Percentiles rank a stretch among this genome's conserved stretches.
phyloP scores from a whole-genome alignment of 2,888 invertebrate genomes.

The Aphodius granarius region DNA sequence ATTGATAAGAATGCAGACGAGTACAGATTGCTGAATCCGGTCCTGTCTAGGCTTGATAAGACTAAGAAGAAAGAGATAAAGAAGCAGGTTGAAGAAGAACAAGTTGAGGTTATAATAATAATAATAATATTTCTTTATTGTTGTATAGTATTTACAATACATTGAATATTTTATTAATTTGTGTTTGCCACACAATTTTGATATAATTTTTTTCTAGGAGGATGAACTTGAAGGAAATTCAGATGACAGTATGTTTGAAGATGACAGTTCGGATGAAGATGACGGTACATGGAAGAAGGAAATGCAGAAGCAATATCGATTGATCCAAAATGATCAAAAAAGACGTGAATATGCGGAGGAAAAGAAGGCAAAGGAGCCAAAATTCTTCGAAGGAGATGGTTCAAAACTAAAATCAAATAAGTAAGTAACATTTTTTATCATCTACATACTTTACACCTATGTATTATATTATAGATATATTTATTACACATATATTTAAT shows the following conservation, averaged over 20 bases:
- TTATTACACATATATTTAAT: no score
- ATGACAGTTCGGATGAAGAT: slow-evolving; percentile 75
- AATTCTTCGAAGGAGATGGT: slow-evolving; percentile 57
- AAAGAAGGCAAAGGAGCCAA: slow-evolving; percentile 52
- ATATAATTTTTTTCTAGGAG: slow-evolving; percentile 15
- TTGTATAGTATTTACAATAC: neutral
- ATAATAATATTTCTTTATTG: slow-evolving; percentile 15
- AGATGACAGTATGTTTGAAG: slow-evolving; percentile 33
- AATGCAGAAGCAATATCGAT: slow-evolving; percentile 70
- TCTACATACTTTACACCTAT: neutral
- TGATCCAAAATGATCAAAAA: neutral
- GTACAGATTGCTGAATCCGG: slow-evolving; percentile 85
- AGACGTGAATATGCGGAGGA: slow-evolving; percentile 38
- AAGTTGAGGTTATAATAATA: slow-evolving; percentile 58
- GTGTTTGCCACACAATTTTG: neutral
- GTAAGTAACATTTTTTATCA: neutral
- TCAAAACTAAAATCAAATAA: neutral
- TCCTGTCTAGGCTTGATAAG: slow-evolving; percentile 80
- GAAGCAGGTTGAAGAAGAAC: slow-evolving; percentile 59
- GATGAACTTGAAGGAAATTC: slow-evolving; percentile 51
- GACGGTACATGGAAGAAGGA: slow-evolving; percentile 79
- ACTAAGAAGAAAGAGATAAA: slow-evolving; percentile 64
- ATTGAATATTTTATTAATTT: neutral
- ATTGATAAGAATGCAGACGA: slow-evolving; percentile 87
- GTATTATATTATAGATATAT: no score